Base-by-base conservation (phyloP, 2,888 invertebrate genomes). In the Itoplectis maculator region DNA sequence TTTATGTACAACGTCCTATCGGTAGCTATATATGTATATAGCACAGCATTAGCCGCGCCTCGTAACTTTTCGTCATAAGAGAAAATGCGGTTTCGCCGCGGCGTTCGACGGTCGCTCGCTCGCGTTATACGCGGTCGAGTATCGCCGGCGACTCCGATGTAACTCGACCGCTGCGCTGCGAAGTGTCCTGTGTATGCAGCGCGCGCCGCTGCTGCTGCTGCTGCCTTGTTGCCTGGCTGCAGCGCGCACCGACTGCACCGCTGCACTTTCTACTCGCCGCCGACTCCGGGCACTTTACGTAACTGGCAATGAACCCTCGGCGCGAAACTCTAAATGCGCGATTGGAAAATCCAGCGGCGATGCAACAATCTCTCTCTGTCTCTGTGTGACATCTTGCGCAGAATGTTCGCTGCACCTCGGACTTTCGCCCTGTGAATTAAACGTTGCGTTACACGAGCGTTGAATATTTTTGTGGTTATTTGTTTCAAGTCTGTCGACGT, bases 261-360 rank as follows among this genome's bases (percentile, higher is more conserved):
- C 84, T 81, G 88, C 86, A 88, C 92, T 92, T 91, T 92, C 91
- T 90, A 90, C 86, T 87, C 85, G 78, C 42, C 77, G 74, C 73
- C 79, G 74, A 86, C 86, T 87, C 78, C 80, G 81, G 70, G 82
- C 82, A 73, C 59, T 89, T 92, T 91, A 89, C 88, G 89, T 91
- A 92, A 92, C 90, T 91, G 92, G 87, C 91, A 92, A 92, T 92
- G 92, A 92, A 92, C 90, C 88, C 89, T 87, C 85, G 84, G 23
- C 56, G 49, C 63, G 77, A 83, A 77, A 77, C 63, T 65, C 73
- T 59, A 69, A 80, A 69, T 70, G 83, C 73, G 73, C 79, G 18
- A 80, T 69, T 80, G 69, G 23, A 68, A 61, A 61, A n/a, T n/a
- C 61, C 18, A 78, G 35, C 54, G 49, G 69, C 40, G 81, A 59